Evolutionary conservation across 2,888 invertebrate species (phyloP).

Genomic region (Eutolmus rufibarbis): DNA sequence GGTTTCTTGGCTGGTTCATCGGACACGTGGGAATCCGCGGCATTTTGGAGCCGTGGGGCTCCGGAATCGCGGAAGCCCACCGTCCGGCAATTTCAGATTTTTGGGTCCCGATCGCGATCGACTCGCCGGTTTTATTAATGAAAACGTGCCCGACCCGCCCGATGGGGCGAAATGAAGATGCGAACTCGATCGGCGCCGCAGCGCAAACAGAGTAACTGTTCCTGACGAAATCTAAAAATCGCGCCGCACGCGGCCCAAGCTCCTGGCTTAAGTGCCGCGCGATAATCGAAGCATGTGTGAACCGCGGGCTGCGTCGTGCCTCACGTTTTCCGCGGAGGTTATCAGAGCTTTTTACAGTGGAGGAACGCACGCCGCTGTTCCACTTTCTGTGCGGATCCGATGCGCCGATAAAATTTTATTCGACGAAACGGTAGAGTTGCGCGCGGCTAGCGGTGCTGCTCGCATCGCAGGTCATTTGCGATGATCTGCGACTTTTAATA

Average conservation of each 20-base stretch:
- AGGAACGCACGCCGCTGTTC: background rate
- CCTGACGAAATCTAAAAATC: background rate
- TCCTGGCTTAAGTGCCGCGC: background rate
- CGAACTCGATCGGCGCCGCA: background rate
- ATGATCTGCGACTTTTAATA: background rate
- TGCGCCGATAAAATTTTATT: slow-evolving; percentile 13
- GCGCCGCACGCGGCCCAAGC: background rate
- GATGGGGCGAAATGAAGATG: background rate
- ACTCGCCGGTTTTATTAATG: background rate
- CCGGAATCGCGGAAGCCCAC: background rate
- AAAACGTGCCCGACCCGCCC: background rate
- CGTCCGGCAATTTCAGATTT: background rate
- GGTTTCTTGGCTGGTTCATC: background rate
- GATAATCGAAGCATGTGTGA: background rate
- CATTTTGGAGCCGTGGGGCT: background rate
- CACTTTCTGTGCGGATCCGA: background rate
- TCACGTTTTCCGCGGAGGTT: background rate
- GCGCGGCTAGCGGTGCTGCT: background rate
- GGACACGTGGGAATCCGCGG: background rate
- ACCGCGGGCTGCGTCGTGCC: background rate
- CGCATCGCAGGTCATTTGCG: background rate
- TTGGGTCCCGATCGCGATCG: background rate
- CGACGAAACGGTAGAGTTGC: background rate
- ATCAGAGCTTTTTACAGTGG: slow-evolving; percentile 4
- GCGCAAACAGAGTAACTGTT: background rate